Conservation (phyloP, 2,888 invertebrate genomes). For the Drosophila nr. fundita region DNA sequence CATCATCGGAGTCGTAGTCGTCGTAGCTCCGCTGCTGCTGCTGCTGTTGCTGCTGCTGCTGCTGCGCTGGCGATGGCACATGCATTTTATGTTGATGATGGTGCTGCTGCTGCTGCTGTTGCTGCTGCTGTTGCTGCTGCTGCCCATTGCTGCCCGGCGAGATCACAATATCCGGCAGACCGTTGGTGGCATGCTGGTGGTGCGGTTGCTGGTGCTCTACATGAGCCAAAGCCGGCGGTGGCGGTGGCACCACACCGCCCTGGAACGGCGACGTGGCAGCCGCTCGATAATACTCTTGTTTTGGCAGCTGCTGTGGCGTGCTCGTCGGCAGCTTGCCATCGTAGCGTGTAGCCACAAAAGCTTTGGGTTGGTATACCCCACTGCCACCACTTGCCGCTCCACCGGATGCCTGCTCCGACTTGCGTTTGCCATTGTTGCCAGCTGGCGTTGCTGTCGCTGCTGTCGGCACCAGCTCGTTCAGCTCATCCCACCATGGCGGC, state of each 20-base stretch:
- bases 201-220: conserved; percentile 50
- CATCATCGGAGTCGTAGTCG: conserved; percentile 95
- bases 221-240: conserved; percentile 56
- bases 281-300: conserved; percentile 86
- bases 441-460: conserved; percentile 34
- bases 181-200: conserved; percentile 58
- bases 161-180: conserved; percentile 82
- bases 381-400: background rate
- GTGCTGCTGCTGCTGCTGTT: conserved; percentile 40
- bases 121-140: conserved; percentile 22
- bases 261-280: conserved; percentile 88
- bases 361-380: conserved; percentile 68
- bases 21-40: conserved; percentile 89
- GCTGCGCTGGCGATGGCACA: conserved; percentile 41
- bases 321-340: conserved; percentile 76
- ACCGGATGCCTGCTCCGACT: conserved; percentile 40
- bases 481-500: conserved; percentile 98
- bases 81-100: conserved; percentile 57
- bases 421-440: conserved; percentile 40
- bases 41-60: conserved; percentile 66
- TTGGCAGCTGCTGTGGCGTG: conserved; percentile 56
- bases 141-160: conserved; percentile 77
- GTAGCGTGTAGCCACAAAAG: conserved; percentile 81
- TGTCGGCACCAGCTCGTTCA: conserved; percentile 88
- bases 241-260: conserved; percentile 54